Percentiles rank a stretch among this genome's conserved stretches.
These are phyloP conservation scores for Aricia agestis DNA, from an alignment of 1,140 invertebrate genomes.

Conservation along the genomic window DNA sequence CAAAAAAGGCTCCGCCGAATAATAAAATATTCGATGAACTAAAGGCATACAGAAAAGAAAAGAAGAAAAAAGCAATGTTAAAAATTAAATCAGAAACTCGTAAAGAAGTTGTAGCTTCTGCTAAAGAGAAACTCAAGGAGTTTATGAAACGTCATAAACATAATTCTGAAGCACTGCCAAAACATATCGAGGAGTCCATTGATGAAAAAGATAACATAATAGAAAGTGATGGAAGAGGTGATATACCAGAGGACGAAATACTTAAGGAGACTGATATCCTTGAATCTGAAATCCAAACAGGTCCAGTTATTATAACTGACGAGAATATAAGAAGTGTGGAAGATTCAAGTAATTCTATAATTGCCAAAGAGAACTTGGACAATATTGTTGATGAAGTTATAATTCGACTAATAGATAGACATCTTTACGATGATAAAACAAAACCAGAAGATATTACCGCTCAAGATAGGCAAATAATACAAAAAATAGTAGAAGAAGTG, in stretches of 20 bases:
- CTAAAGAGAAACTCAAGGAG: conserved; percentile 73
- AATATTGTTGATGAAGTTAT: conserved; percentile 74
- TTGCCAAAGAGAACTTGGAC: conserved; percentile 60
- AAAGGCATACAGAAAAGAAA: conserved; percentile 47
- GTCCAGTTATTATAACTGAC: conserved; percentile 15
- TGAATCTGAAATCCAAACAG: conserved; percentile 17
- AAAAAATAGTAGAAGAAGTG: conserved; percentile 73
- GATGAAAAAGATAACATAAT: conserved; percentile 29
- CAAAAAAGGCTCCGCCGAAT: conserved; percentile 33
- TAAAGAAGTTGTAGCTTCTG: conserved; percentile 65
- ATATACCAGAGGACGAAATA: conserved; percentile 49
- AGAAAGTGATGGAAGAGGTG: conserved; percentile 49
- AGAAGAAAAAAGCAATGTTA: conserved; percentile 58
- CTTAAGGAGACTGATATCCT: conserved; percentile 17
- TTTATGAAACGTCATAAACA: conserved; percentile 72
- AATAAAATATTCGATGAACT: conserved; percentile 53
- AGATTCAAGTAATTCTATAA: conserved; percentile 23
- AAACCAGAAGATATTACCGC: conserved; percentile 60
- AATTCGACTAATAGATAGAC: conserved; percentile 63
- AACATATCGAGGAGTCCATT: conserved; percentile 42
- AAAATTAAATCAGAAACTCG: conserved; percentile 69
- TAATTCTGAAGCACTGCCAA: conserved; percentile 58
- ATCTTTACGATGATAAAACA: conserved; percentile 66
- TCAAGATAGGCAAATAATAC: conserved; percentile 65
- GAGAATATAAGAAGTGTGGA: conserved; percentile 9